Conservation (phyloP, 1,140 invertebrate genomes). For the Drosophila bifasciata region DNA sequence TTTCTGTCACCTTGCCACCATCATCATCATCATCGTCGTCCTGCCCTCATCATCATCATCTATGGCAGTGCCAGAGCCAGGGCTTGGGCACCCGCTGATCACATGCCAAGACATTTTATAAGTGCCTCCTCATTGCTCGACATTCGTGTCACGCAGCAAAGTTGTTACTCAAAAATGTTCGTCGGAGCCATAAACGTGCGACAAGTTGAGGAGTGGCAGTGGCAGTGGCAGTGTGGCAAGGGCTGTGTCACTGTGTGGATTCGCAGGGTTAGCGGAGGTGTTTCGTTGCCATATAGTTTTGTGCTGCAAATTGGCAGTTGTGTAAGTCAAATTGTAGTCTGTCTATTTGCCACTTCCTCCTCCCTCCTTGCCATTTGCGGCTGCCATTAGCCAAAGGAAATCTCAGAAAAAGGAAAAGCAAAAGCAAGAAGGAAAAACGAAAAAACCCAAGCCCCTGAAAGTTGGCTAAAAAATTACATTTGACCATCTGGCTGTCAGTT, state of each 20-base stretch:
- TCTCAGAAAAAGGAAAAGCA: constrained; percentile 33
- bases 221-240: constrained; percentile 7
- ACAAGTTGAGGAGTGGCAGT: constrained; percentile 25
- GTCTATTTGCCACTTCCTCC: constrained; percentile 23
- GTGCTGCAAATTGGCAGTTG: constrained; percentile 67
- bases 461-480: constrained; percentile 50
- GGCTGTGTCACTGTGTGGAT: background rate
- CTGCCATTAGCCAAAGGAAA: constrained; percentile 51
- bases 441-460: background rate
- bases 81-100: constrained; percentile 37
- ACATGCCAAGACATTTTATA: constrained; percentile 61
- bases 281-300: constrained; percentile 61
- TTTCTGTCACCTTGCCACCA: constrained; percentile 34
- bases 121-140: constrained; percentile 44
- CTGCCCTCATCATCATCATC: constrained; percentile 29
- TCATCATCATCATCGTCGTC: constrained; percentile 37
- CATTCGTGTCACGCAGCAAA: constrained; percentile 80
- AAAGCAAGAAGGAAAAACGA: constrained; percentile 1
- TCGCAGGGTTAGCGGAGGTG: constrained; percentile 12
- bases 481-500: constrained; percentile 51
- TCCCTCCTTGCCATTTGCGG: constrained; percentile 27
- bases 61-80: constrained; percentile 23
- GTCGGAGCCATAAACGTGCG: constrained; percentile 62
- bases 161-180: constrained; percentile 79
- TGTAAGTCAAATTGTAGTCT: constrained; percentile 63